These are phyloP conservation scores for Ophion obscuratus DNA, from an alignment of 2,888 invertebrate genomes.

Conservation along the genomic window DNA sequence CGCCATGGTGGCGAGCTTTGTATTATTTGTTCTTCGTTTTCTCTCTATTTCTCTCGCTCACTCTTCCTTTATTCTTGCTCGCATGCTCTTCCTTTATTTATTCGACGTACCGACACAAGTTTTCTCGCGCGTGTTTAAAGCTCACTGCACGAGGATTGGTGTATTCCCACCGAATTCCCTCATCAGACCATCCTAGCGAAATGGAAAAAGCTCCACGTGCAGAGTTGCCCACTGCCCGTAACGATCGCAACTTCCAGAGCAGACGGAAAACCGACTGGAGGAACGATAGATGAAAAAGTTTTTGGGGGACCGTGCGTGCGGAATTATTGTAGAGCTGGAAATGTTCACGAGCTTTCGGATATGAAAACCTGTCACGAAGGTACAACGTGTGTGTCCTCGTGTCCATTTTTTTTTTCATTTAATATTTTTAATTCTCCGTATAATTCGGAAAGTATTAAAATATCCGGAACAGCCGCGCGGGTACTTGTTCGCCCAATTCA, in stretches of 20 bases:
- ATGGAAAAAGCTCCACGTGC: conserved; percentile 42
- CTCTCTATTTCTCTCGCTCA: not conserved
- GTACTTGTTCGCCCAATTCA: not conserved
- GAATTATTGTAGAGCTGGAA: conserved; percentile 6
- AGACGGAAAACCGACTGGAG: conserved; percentile 5
- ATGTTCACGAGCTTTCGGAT: not conserved
- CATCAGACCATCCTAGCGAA: conserved; percentile 42
- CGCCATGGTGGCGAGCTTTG: conserved; percentile 33
- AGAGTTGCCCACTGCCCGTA: conserved; percentile 4
- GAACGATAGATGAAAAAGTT: conserved; percentile 5
- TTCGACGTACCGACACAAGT: conserved; percentile 46
- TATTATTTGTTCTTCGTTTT: conserved; percentile 42
- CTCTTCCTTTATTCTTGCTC: conserved; percentile 22
- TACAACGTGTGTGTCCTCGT: not conserved
- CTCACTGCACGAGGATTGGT: conserved; percentile 33
- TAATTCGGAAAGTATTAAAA: conserved; percentile 2
- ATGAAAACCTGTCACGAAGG: not conserved
- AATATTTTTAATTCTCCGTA: not conserved
- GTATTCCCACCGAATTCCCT: conserved; percentile 25
- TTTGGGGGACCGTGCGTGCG: not conserved
- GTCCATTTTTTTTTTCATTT: not conserved
- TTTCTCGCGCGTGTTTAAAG: conserved; percentile 54
- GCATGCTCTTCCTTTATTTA: conserved; percentile 29
- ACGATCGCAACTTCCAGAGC: conserved; percentile 1
- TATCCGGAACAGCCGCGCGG: not conserved